These are phyloP conservation scores for Chrysodeixis includens DNA, from an alignment of 2,888 invertebrate genomes.

Conservation along the genomic window DNA sequence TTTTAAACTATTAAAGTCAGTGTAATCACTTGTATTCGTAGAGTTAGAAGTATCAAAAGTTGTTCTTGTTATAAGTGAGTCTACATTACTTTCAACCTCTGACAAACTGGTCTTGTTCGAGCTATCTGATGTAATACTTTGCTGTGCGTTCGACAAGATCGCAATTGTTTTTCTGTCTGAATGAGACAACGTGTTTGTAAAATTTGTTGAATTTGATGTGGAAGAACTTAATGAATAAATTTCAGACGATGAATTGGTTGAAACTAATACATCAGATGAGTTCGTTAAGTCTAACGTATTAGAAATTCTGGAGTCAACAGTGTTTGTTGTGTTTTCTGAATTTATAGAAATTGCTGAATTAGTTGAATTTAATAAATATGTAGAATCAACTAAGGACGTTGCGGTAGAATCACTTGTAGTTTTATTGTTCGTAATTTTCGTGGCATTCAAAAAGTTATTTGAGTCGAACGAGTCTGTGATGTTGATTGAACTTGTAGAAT, in stretches of 20 bases:
- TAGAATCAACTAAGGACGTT: neutral
- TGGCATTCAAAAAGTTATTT: slow-evolving; percentile 14
- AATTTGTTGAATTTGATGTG: slow-evolving; percentile 15
- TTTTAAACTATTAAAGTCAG: neutral
- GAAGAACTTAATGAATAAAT: slow-evolving; percentile 12
- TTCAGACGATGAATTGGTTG: neutral
- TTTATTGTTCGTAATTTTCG: neutral
- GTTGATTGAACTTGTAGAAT: slow-evolving; percentile 25
- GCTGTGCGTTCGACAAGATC: slow-evolving; percentile 8
- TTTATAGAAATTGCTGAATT: neutral
- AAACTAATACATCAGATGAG: neutral
- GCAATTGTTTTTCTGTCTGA: slow-evolving; percentile 5
- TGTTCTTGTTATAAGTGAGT: slow-evolving; percentile 1
- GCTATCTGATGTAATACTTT: slow-evolving; percentile 18
- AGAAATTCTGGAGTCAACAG: neutral
- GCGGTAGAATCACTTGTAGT: neutral
- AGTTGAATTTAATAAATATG: neutral
- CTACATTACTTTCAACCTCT: neutral
- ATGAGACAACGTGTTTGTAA: slow-evolving; percentile 15
- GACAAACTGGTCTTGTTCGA: slow-evolving; percentile 19
- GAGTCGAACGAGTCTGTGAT: slow-evolving; percentile 5
- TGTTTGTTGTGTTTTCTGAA: slow-evolving; percentile 20
- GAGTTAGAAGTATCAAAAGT: neutral
- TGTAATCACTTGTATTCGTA: neutral
- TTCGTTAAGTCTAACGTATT: slow-evolving; percentile 17